A percentile compares a stretch with the other conserved stretches of the same genome.
Conservation (phyloP, 2,797 vertebrate species). For the Lepidocolaptes lacrymiger region DNA sequence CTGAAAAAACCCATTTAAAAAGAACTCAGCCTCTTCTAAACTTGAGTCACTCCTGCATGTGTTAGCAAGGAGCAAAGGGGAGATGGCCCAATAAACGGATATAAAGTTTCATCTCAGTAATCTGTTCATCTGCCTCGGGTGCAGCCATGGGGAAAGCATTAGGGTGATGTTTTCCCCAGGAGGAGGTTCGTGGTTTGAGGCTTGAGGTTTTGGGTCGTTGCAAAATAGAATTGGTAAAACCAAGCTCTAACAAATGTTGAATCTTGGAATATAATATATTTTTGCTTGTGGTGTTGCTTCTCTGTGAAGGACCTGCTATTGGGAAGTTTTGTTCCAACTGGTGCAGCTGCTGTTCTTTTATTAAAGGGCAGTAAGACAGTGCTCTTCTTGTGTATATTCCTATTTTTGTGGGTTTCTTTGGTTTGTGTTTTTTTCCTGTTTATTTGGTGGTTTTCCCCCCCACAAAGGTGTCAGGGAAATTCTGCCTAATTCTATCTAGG, state of each 20-base stretch:
- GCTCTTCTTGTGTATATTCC: neutral
- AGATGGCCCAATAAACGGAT: neutral
- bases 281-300: neutral
- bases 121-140: fast-evolving
- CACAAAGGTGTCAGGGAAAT: no score
- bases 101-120: neutral
- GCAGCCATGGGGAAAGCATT: fast-evolving
- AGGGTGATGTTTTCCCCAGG: neutral
- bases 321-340: neutral
- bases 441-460: fast-evolving
- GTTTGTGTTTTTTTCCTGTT: neutral
- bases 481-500: neutral
- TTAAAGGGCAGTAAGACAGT: neutral
- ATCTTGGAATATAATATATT: neutral
- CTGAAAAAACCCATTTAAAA: neutral
- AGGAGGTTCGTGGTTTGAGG: neutral
- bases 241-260: neutral
- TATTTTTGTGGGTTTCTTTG: neutral
- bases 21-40: neutral
- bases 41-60: fast-evolving
- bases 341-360: neutral
- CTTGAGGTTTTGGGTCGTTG: neutral
- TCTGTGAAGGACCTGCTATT: neutral
- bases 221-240: neutral
- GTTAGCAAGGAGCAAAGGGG: fast-evolving